Conservation (phyloP, 2,888 invertebrate genomes). For the Drosophila ezoana region DNA sequence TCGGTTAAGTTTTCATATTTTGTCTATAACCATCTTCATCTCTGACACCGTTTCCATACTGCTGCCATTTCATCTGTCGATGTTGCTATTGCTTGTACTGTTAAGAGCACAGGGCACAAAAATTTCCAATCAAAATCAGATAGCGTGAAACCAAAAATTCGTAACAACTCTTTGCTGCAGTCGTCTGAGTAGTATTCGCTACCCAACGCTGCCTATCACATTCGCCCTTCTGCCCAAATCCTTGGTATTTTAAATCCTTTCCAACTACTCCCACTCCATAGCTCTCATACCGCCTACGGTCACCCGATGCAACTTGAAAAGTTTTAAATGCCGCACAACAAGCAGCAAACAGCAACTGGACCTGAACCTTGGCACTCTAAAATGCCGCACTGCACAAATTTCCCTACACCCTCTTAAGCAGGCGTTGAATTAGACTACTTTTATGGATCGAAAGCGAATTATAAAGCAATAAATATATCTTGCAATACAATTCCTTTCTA, state of each 20-base stretch:
- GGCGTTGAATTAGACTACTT: slow-evolving; percentile 13
- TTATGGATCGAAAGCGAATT: slow-evolving; percentile 45
- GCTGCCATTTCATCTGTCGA: slow-evolving; percentile 8
- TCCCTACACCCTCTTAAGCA: slow-evolving; percentile 25
- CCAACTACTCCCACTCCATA: slow-evolving; percentile 1
- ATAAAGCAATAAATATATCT: slow-evolving; percentile 46
- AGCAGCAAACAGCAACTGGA: slow-evolving; percentile 22
- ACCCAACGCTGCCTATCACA: slow-evolving; percentile 1
- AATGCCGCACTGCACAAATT: slow-evolving; percentile 63
- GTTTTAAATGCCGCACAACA: slow-evolving; percentile 38
- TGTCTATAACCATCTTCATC: slow-evolving; percentile 21
- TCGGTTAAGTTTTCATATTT: slow-evolving; percentile 23
- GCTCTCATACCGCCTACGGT: slow-evolving; percentile 1
- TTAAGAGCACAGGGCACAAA: slow-evolving; percentile 49
- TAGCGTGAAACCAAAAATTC: slow-evolving; percentile 76
- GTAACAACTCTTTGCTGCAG: slow-evolving; percentile 67
- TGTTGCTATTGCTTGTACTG: slow-evolving; percentile 31
- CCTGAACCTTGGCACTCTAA: slow-evolving; percentile 31
- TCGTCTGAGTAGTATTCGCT: slow-evolving; percentile 34
- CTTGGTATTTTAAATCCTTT: not conserved
- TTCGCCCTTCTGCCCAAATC: slow-evolving; percentile 12
- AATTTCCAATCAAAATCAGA: slow-evolving; percentile 80
- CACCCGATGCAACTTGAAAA: slow-evolving; percentile 44
- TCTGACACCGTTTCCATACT: slow-evolving; percentile 2
- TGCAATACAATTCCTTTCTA: not conserved